These are phyloP conservation scores for Melanostoma mellinum DNA, from an alignment of 2,888 invertebrate species.

Conservation along the genomic window DNA sequence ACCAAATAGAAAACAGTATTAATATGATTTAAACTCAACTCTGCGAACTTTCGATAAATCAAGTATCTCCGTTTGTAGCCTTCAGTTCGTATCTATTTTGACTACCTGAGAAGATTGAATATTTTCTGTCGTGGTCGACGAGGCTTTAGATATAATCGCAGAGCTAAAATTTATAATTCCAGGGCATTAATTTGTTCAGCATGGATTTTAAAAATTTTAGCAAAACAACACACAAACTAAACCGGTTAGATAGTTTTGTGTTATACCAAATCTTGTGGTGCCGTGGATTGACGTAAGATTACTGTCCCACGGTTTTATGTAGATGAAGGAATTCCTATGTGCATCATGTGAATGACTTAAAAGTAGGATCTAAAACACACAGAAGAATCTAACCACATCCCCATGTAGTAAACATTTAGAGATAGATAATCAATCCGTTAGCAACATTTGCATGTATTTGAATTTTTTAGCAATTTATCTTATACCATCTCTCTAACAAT, in stretches of 20 bases:
- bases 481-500: constrained; percentile 48
- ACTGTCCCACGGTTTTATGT: constrained; percentile 23
- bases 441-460: constrained; percentile 65
- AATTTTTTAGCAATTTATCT: constrained; percentile 69
- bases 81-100: constrained; percentile 28
- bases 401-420: constrained; percentile 54
- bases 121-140: neutral
- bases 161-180: constrained; percentile 18
- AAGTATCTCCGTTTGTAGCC: constrained; percentile 28
- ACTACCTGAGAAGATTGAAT: constrained; percentile 16
- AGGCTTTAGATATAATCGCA: constrained; percentile 15
- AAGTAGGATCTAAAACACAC: constrained; percentile 18
- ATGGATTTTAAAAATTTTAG: neutral
- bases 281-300: constrained; percentile 6
- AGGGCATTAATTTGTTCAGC: constrained; percentile 19
- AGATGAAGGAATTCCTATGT: constrained; percentile 24
- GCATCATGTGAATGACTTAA: neutral
- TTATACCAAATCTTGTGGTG: constrained; percentile 1
- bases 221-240: constrained; percentile 14
- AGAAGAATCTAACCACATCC: constrained; percentile 43
- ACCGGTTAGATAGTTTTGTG: constrained; percentile 26
- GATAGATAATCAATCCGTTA: constrained; percentile 52
- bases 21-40: constrained; percentile 59
- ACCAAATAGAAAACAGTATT: neutral
- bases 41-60: constrained; percentile 55